Percentiles rank a stretch among this genome's conserved stretches.
These are phyloP conservation scores for Chaetophractus vellerosus DNA, from an alignment of 2,797 vertebrate species.

Conservation along the genomic window DNA sequence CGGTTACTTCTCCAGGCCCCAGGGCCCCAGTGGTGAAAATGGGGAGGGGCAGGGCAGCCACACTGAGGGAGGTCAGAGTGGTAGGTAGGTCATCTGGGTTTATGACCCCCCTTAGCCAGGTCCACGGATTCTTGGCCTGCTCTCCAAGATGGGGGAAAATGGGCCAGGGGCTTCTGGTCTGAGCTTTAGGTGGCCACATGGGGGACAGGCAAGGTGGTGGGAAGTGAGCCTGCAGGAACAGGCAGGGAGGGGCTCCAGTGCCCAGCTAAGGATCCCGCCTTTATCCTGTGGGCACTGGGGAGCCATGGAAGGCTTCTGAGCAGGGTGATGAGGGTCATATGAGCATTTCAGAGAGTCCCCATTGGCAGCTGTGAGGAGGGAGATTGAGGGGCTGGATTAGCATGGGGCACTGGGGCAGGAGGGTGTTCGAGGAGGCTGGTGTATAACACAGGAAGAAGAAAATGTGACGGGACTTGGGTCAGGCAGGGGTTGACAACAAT, in stretches of 20 bases:
- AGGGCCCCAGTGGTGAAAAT: not conserved
- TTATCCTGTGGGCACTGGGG: not conserved
- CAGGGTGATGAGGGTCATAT: not conserved
- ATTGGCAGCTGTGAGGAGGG: not conserved
- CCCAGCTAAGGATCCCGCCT: not conserved
- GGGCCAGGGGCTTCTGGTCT: not conserved
- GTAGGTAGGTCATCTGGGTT: not conserved
- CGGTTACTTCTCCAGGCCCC: not conserved
- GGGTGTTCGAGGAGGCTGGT: not conserved
- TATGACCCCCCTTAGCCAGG: no score
- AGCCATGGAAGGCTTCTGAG: not conserved
- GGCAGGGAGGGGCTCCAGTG: not conserved
- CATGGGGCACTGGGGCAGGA: not conserved
- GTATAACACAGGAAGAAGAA: not conserved
- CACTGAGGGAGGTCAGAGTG: not conserved
- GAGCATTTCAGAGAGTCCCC: not conserved
- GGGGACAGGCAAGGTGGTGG: not conserved
- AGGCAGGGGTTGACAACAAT: not conserved
- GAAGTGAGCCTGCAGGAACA: not conserved
- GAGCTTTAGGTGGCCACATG: not conserved
- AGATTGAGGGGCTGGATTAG: not conserved
- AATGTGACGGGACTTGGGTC: not conserved
- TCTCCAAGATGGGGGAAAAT: not conserved
- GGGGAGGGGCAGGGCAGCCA: not conserved
- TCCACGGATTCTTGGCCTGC: no score